phyloP scores from a whole-genome alignment of 2,113 vertebrate species.

The Megatriorchis doriae region DNA sequence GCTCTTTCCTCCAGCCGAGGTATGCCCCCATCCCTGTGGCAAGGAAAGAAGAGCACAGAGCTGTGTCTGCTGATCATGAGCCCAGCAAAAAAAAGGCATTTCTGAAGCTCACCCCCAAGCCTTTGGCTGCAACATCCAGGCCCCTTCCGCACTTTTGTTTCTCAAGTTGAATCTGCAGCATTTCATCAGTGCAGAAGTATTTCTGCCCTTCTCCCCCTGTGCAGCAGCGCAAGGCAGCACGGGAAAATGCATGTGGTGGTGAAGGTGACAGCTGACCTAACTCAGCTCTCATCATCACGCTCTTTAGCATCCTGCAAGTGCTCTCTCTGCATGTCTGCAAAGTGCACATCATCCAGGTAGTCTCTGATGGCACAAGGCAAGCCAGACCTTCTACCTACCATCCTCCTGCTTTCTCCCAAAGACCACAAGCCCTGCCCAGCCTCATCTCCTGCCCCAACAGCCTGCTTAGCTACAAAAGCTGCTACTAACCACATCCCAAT shows the following conservation, averaged over 20 bases:
- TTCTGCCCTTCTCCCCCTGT: background rate
- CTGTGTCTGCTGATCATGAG: background rate
- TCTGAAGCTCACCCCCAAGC: background rate
- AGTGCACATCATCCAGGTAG: background rate
- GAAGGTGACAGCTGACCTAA: background rate
- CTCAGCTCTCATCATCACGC: background rate
- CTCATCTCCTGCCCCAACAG: background rate
- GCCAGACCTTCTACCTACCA: background rate
- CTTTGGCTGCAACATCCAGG: background rate
- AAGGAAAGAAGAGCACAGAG: background rate
- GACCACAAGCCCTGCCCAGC: background rate
- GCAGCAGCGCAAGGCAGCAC: background rate
- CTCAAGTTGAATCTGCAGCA: background rate
- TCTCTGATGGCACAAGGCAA: background rate
- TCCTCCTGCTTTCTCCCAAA: background rate
- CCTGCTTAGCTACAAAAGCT: background rate
- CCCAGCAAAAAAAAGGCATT: background rate
- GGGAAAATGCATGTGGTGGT: background rate
- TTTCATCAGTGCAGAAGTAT: background rate
- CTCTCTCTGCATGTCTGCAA: background rate
- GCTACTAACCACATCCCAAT: background rate
- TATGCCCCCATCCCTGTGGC: fast-evolving
- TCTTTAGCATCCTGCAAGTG: background rate
- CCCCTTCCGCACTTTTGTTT: background rate
- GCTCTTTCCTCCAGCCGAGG: background rate